Evolutionary conservation across 2,113 vertebrate genomes (phyloP).

Genomic region (Morone chrysops): DNA sequence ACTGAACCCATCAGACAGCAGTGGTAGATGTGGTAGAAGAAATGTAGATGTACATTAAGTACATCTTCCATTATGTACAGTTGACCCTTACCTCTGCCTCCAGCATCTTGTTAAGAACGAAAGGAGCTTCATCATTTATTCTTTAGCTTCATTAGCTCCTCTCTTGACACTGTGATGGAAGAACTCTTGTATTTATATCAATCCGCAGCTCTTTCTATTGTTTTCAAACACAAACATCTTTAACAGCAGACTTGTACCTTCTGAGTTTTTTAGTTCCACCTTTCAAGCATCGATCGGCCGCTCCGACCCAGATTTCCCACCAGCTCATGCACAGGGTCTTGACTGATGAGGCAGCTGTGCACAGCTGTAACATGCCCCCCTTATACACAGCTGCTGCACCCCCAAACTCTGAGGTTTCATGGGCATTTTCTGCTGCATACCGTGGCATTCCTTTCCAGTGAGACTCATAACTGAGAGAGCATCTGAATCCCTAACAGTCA

Average conservation of each 20-base stretch:
- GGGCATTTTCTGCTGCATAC: constrained; percentile 42
- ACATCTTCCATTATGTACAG: not conserved
- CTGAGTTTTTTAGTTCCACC: not conserved
- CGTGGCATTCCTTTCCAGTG: constrained; percentile 65
- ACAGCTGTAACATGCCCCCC: constrained; percentile 56
- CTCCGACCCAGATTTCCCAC: constrained; percentile 29
- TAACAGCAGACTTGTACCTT: not conserved
- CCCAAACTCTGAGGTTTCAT: constrained; percentile 43
- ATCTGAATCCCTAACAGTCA: not conserved
- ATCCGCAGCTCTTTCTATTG: not conserved
- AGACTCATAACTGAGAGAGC: constrained; percentile 18
- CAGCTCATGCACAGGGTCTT: constrained; percentile 20
- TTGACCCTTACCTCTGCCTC: constrained; percentile 35
- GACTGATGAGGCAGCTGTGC: constrained; percentile 74
- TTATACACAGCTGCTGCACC: constrained; percentile 19
- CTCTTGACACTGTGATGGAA: not conserved
- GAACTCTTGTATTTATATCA: not conserved
- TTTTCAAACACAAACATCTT: not conserved
- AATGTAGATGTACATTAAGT: not conserved
- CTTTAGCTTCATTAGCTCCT: not conserved
- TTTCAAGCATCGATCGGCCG: not conserved
- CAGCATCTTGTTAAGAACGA: constrained; percentile 25
- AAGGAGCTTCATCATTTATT: not conserved
- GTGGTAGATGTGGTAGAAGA: not conserved
- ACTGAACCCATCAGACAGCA: not conserved